These are phyloP conservation scores for Lycocerus yunnanus DNA, from an alignment of 2,888 invertebrate genomes.

Conservation along the genomic window DNA sequence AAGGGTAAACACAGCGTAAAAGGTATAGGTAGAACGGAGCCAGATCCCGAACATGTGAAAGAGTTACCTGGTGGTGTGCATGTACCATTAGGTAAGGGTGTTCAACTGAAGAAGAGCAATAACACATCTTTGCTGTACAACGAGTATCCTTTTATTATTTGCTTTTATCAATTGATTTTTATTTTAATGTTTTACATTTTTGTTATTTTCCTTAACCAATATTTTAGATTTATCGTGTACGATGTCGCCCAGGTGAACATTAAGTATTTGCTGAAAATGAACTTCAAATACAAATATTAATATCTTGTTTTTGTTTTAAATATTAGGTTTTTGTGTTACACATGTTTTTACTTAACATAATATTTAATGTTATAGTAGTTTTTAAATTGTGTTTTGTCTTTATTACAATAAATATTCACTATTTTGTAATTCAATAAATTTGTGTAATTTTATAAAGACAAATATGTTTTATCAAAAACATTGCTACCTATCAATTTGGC, in stretches of 20 bases:
- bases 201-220: background rate
- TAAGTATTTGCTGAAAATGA: slow-evolving; percentile 83
- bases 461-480: too few relatives aligned
- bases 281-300: slow-evolving; percentile 79
- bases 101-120: slow-evolving; percentile 50
- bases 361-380: background rate
- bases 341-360: background rate
- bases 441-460: too few relatives aligned
- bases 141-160: slow-evolving; percentile 75
- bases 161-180: background rate
- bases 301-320: background rate
- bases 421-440: background rate
- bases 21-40: slow-evolving; percentile 84
- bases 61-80: slow-evolving; percentile 66
- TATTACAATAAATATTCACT: background rate
- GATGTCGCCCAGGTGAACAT: slow-evolving; percentile 93
- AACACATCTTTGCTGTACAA: slow-evolving; percentile 78
- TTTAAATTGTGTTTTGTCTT: background rate
- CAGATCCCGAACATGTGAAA: slow-evolving; percentile 66
- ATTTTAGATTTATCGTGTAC: slow-evolving; percentile 83
- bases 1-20: slow-evolving; percentile 85
- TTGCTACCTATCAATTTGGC: too few relatives aligned
- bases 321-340: background rate
- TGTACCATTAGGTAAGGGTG: slow-evolving; percentile 76
- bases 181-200: background rate